Evolutionary conservation across 2,888 invertebrate genomes (phyloP), one percentile per base, ranked within the genome.

Genomic region (Leuctra nigra): DNA sequence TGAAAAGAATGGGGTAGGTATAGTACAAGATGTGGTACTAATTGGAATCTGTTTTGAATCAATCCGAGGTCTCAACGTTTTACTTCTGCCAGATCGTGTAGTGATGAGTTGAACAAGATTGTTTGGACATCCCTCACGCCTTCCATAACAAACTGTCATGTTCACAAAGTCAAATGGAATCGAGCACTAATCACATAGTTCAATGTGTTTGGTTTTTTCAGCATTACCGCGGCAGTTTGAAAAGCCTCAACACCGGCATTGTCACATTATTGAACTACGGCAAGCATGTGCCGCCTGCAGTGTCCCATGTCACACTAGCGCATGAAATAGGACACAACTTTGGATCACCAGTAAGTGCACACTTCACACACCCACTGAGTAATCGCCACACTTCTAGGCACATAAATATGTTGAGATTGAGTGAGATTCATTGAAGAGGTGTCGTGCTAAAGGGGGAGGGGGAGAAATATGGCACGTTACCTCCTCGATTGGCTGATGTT

Each of bases 301-400:
- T 99, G 44, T 95, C 95, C 11, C 96, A 97, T 74, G 91, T 98
- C 63, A 99, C 98, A 2, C 80, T 99, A 64, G 98, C 98, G 14
- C 99, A 99, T 75, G 99, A 99, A 78, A 95, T 99, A 68, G 99
- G 98, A 57, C 98, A 99, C 76, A 99, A 98, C 76, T 98, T 99
- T 71, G 98, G 98, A 62, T 94, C 94, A 54, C 95, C 95, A 72
- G 93, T 93, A 77, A 81, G 82, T 77, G 63, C 22, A 22, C 23
- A n/a, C n/a, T n/a, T n/a, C n/a, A n/a, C n/a, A n/a, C n/a, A n/a
- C n/a, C n/a, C n/a, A n/a, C n/a, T n/a, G n/a, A n/a, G n/a, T n/a
- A n/a, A n/a, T n/a, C n/a, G n/a, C n/a, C n/a, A n/a, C n/a, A n/a
- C n/a, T 29, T 29, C 6, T 29, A 29, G 29, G 29, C 6, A 7